A percentile compares a stretch with the other conserved stretches of the same genome.
These are phyloP conservation scores for Heliornis fulica DNA, from an alignment of 2,113 vertebrate genomes.

Conservation along the genomic window DNA sequence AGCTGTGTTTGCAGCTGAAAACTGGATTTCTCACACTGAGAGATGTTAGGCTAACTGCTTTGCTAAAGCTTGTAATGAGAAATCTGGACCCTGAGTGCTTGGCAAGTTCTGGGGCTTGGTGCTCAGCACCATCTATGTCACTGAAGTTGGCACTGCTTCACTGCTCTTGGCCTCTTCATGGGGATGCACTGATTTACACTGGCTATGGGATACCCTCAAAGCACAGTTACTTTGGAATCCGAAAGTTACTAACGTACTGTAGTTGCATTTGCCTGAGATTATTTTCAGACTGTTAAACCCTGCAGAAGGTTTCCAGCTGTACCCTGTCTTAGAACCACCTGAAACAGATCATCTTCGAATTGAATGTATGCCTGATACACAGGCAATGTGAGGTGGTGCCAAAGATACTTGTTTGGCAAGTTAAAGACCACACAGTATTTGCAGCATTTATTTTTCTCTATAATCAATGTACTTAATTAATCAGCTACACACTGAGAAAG, in stretches of 20 bases:
- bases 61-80: not conserved
- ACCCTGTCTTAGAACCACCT: not conserved
- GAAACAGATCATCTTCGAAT: not conserved
- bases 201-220: not conserved
- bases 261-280: not conserved
- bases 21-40: not conserved
- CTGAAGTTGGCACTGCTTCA: not conserved
- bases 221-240: not conserved
- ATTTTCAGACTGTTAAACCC: not conserved
- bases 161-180: not conserved
- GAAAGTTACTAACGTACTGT: not conserved
- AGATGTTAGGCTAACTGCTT: not conserved
- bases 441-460: not conserved
- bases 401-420: not conserved
- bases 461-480: conserved; percentile 36
- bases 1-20: not conserved
- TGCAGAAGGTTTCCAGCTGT: not conserved
- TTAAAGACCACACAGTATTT: not conserved
- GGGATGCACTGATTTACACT: not conserved
- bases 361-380: not conserved
- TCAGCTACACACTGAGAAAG: conserved; percentile 33
- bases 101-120: not conserved
- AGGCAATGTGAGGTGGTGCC: not conserved
- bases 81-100: not conserved
- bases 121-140: not conserved